Evolutionary conservation across 2,888 invertebrate genomes (phyloP), one percentile per base, ranked within the genome.

Genomic region (Pristionchus entomophagus): DNA sequence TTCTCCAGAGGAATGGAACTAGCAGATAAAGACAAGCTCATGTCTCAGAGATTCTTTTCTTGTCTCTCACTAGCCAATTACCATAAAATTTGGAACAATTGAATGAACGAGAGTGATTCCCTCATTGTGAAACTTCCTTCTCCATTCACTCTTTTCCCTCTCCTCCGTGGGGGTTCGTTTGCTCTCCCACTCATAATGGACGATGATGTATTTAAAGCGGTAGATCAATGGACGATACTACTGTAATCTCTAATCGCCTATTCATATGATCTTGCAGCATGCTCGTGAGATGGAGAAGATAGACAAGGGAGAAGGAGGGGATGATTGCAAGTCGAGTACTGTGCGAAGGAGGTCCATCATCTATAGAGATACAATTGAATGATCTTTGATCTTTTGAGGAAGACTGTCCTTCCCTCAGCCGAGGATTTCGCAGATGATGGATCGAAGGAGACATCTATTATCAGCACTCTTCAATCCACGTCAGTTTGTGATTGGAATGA

Each of bases 401-500:
- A n/a, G 26, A 41, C 26, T 22, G 22, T 10, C 14, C 41, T 73
- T 26, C 73, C 41, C 19, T 35, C 35, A 6, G 65, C 65, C 8
- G 73, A 73, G 6, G 73, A 73, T 26, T 73, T 41, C 41, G 41
- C 73, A 10, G 73, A 73, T 6, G 73, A 73, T 41, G 38, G 41
- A 26, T n/a, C 45, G 41, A 73, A 26, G 26, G 73, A 73, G 26
- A 32, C 32, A n/a, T 41, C 73, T 5, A 45, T 73, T 19, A 12
- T 73, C n/a, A 73, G 73, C 26, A 73, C 73, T 45, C 38, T 73
- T 12, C 73, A 73, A 45, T 41, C 73, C 5, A 73, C 73, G 41
- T 65, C 3, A 65, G 65, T 29, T 32, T 14, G 17, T 12, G 45
- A n/a, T n/a, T 6, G 45, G 45, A 56, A 22, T 5, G 22, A 22